phyloP scores from a whole-genome alignment of 2,113 vertebrate genomes.

The Dromaius novaehollandiae region DNA sequence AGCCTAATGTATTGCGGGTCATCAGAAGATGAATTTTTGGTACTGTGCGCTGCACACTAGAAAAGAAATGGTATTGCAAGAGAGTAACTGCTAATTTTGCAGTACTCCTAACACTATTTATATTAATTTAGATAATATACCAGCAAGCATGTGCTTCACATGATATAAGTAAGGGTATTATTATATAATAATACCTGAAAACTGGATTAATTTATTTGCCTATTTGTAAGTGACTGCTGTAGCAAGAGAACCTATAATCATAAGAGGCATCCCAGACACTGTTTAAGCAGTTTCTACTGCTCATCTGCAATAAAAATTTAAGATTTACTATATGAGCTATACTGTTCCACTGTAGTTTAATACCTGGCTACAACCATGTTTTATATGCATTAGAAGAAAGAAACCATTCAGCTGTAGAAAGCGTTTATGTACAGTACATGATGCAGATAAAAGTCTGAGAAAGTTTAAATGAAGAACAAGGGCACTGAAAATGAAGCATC shows the following conservation, averaged over 20 bases:
- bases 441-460: constrained; percentile 68
- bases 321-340: constrained; percentile 66
- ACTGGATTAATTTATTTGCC: constrained; percentile 63
- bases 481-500: constrained; percentile 58
- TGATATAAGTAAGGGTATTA: constrained; percentile 49
- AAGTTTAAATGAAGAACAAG: constrained; percentile 64
- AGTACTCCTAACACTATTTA: constrained; percentile 44
- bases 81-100: constrained; percentile 51
- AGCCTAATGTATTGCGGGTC: constrained; percentile 59
- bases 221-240: constrained; percentile 61
- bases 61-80: constrained; percentile 45
- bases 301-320: constrained; percentile 53
- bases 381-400: constrained; percentile 71
- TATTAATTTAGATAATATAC: constrained; percentile 46
- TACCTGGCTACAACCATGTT: constrained; percentile 65
- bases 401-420: constrained; percentile 67
- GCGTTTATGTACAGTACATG: constrained; percentile 68
- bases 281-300: constrained; percentile 45
- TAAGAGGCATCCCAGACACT: constrained; percentile 45
- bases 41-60: constrained; percentile 14
- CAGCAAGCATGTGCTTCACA: constrained; percentile 25
- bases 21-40: constrained; percentile 61
- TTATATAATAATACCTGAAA: constrained; percentile 42
- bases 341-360: constrained; percentile 69
- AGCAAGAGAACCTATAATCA: constrained; percentile 49